Base-by-base conservation (phyloP, 1,140 invertebrate genomes). In the Tenebrio molitor region DNA sequence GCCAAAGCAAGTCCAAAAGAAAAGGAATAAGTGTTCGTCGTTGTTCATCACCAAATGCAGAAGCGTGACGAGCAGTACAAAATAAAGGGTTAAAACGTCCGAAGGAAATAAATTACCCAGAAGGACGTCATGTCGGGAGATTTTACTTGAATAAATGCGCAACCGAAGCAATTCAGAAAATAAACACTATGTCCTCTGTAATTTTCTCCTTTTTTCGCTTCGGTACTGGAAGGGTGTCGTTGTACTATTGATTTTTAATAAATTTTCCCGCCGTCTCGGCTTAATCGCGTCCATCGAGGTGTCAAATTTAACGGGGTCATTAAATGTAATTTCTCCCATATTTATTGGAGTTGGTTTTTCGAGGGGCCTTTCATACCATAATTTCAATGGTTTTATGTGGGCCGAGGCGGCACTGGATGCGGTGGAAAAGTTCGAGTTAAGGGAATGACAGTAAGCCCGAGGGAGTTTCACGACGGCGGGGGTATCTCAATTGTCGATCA, bases 221-320 rank as follows among this genome's bases (percentile, higher is more conserved):
- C 50, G 50, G 6, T 21, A 23, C 12, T 15, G 15, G 42, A 58
- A 23, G 21, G n/a, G 50, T 29, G 50, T 58, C 50, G 50, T 21
- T 50, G 44, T 58, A 15, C 50, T 58, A 58, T 58, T 58, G 50
- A 58, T 58, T 58, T 58, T 58, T 58, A 25, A 58, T 58, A 58
- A 58, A 58, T 58, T 58, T 58, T 58, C 50, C 19, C 23, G 50
- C 23, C 50, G 50, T 58, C 50, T 58, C 21, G 50, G 50, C 50
- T 58, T 58, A 58, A 58, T 58, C 50, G 50, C 50, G 50, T 58
- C 50, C 50, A 58, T 58, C 50, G 50, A 58, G 50, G 50, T 58
- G 50, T 58, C 50, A 58, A 58, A 58, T 58, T 58, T 58, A 58
- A 58, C 50, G 50, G 50, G 50, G 50, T 58, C 50, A 58, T 58